Percentiles rank a stretch among this genome's conserved stretches.
These are phyloP conservation scores for Apocheima hispidaria DNA, from an alignment of 2,888 invertebrate genomes.

Conservation along the genomic window DNA sequence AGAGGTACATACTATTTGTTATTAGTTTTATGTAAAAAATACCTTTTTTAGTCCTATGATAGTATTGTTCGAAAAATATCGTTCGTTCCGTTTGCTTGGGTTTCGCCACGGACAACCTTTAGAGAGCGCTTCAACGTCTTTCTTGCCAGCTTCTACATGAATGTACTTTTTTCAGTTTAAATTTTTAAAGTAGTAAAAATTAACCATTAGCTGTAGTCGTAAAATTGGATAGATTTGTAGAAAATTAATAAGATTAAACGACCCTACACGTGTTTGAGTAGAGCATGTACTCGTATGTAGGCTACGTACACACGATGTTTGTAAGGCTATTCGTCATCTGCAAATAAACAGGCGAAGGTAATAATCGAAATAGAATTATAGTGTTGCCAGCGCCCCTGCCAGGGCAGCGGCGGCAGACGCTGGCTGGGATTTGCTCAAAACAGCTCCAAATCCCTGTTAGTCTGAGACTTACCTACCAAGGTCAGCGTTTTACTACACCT, in stretches of 20 bases:
- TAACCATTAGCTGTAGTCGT: background rate
- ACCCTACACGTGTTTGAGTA: conserved; percentile 6
- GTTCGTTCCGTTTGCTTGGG: too few species aligned
- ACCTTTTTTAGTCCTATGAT: too few species aligned
- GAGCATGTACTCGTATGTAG: conserved; percentile 1
- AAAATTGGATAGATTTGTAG: background rate
- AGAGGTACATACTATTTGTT: too few species aligned
- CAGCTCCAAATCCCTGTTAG: conserved; percentile 47
- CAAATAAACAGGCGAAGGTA: conserved; percentile 84
- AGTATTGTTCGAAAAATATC: too few species aligned
- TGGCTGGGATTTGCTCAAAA: conserved; percentile 67
- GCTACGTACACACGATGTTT: conserved; percentile 58
- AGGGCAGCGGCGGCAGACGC: conserved; percentile 64
- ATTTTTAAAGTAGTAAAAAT: background rate
- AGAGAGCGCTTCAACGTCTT: too few species aligned
- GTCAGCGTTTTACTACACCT: conserved; percentile 16
- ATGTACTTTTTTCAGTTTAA: background rate
- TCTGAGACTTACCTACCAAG: conserved; percentile 32
- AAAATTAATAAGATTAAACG: background rate
- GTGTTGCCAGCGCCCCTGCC: conserved; percentile 75
- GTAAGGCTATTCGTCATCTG: conserved; percentile 80
- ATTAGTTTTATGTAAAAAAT: too few species aligned
- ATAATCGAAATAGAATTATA: conserved; percentile 85
- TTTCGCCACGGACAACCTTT: too few species aligned
- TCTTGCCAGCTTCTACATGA: background rate